Conservation (phyloP, 2,113 vertebrate species). For the Anas platyrhynchos region DNA sequence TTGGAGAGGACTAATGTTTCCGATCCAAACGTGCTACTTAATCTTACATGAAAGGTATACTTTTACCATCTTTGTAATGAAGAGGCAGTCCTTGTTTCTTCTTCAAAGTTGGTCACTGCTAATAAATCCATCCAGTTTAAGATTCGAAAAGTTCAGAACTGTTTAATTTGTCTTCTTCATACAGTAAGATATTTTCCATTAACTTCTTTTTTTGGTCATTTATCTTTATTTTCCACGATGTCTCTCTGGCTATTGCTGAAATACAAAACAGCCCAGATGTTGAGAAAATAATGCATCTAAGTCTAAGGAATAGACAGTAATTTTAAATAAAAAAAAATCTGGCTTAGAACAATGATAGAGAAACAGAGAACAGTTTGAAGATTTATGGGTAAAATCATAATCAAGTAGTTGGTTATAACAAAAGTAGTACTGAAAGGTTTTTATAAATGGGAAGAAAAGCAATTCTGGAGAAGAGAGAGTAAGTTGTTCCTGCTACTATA, state of each 20-base stretch:
- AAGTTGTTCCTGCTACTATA: accelerated
- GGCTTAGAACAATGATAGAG: neutral
- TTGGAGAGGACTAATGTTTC: neutral
- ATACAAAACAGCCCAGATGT: slow-evolving; percentile 15
- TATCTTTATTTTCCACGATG: slow-evolving; percentile 78
- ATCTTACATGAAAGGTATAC: neutral
- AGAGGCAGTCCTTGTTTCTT: neutral
- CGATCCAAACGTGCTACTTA: neutral
- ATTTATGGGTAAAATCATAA: neutral
- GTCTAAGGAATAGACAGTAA: neutral
- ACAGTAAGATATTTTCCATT: slow-evolving; percentile 80
- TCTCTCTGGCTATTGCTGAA: slow-evolving; percentile 59
- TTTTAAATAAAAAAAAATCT: neutral
- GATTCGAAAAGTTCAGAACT: slow-evolving; percentile 80
- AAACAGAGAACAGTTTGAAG: neutral
- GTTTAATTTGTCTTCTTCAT: slow-evolving; percentile 78
- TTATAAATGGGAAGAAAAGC: neutral
- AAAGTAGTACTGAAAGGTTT: neutral
- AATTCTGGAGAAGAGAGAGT: neutral
- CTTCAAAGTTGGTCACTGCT: neutral
- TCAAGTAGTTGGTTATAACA: neutral
- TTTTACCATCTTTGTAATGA: neutral
- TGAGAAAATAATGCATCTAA: neutral
- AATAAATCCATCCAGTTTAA: slow-evolving; percentile 5
- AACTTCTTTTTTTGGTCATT: slow-evolving; percentile 81